Base-by-base conservation (phyloP, 2,888 invertebrate genomes). In the Nomada hirtipes region DNA sequence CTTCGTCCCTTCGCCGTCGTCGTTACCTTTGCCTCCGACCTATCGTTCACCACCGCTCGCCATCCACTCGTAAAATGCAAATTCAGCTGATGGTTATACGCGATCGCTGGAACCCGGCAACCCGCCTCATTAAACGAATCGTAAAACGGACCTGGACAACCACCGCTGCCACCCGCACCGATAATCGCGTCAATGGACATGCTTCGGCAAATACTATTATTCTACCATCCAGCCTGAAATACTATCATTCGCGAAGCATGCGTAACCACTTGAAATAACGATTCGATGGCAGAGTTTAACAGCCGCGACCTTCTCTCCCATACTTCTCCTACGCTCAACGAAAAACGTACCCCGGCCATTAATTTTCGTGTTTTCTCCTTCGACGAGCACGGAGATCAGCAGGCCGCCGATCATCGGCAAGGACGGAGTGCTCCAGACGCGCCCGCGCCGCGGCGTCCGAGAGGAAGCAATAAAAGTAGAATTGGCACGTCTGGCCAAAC, bases 1-100 rank as follows among this genome's bases (percentile, higher is more conserved):
- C 36, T 20, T 2, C 57, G 13, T 57, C 26, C 57, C 57, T 26
- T 57, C 57, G 23, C 20, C 26, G n/a, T 26, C 13, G 7, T 9
- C n/a, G 53, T 53, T 53, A 20, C 20, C 10, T n/a, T 53, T 20
- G n/a, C 23, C 57, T 57, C 57, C 26, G 57, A 57, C 20, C 26
- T 23, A 23, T 26, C 76, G 36, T 74, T 75, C 77, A 42, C 57
- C 86, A 85, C 82, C 80, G 84, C 36, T 83, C 29, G n/a, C 86
- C 83, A 85, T 76, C 86, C 86, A 88, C 88, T 91, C 91, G 88
- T 91, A 91, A 90, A 91, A 91, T 91, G 91, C 90, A 91, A 91
- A 91, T 91, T 83, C 86, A 69, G 80, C 87, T 91, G 91, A 91
- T 89, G 89, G 85, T 82, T 77, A 84, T 89, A 87, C 88, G 82